A percentile compares a stretch with the other conserved stretches of the same genome.
Conservation (phyloP, 1,140 invertebrate species). For the Anadara kagoshimensis region DNA sequence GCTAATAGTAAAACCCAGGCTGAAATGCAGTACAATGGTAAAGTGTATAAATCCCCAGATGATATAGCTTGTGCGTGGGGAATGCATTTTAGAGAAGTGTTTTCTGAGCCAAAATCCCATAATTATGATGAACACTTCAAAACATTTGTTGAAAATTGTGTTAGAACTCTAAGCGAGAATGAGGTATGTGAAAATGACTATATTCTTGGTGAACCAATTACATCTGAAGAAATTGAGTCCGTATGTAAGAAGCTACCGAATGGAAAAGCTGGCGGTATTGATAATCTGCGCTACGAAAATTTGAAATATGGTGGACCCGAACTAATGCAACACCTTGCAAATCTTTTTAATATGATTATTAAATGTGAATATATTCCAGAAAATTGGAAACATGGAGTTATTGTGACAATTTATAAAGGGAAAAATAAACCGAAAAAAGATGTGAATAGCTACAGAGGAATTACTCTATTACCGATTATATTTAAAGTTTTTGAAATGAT, state of each 20-base stretch:
- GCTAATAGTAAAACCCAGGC: too few species aligned
- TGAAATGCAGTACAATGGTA: too few species aligned
- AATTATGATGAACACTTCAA: too few species aligned
- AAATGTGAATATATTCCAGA: background rate
- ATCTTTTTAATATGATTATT: background rate
- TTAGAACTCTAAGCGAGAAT: too few species aligned
- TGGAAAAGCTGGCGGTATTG: constrained; percentile 1
- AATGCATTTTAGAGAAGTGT: too few species aligned
- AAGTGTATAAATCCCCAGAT: too few species aligned
- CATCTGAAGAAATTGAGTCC: background rate
- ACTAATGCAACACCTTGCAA: background rate
- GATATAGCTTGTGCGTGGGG: too few species aligned
- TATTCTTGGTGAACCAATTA: too few species aligned
- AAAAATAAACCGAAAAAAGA: constrained; percentile 3
- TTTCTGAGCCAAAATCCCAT: too few species aligned
- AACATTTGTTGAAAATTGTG: too few species aligned
- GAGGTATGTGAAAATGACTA: too few species aligned
- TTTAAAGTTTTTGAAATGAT: too few species aligned
- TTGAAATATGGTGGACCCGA: constrained; percentile 6
- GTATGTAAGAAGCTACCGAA: background rate
- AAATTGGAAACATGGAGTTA: background rate
- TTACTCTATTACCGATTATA: background rate
- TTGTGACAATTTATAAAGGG: constrained; percentile 1
- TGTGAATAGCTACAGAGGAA: constrained; percentile 1
- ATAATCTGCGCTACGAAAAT: constrained; percentile 6